Evolutionary conservation across 1,140 invertebrate genomes (phyloP).

Genomic region (Drusus annulatus): DNA sequence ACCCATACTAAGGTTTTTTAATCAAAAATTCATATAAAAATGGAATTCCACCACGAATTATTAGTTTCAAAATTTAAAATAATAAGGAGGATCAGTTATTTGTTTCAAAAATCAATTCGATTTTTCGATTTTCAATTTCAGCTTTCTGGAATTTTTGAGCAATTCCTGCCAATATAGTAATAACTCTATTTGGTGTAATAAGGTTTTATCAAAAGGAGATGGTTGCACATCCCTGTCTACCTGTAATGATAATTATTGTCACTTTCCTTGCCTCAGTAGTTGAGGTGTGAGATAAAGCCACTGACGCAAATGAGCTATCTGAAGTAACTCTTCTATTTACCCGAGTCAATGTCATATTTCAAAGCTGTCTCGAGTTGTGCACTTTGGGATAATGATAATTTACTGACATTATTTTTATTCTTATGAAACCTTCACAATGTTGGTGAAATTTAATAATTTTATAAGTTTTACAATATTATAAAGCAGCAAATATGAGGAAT

Average conservation of each 20-base stretch:
- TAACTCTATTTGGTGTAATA: too few species aligned
- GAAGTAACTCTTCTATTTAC: conserved; percentile 5
- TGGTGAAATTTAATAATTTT: not conserved
- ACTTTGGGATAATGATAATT: not conserved
- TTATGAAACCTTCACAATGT: not conserved
- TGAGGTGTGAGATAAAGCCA: conserved; percentile 23
- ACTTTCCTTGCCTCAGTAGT: not conserved
- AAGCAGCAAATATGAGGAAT: too few species aligned
- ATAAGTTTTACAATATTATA: not conserved
- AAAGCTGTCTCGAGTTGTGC: not conserved
- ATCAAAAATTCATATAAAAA: too few species aligned
- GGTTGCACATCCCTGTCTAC: not conserved
- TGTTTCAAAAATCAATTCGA: too few species aligned
- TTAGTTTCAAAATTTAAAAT: too few species aligned
- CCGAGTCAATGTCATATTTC: not conserved
- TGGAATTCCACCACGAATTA: too few species aligned
- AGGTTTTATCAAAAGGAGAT: not conserved
- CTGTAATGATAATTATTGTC: not conserved
- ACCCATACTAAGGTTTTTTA: too few species aligned
- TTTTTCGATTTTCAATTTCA: too few species aligned
- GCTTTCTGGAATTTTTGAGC: too few species aligned
- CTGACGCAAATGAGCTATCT: not conserved
- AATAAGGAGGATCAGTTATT: too few species aligned
- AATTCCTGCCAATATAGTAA: too few species aligned
- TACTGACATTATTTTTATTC: not conserved